Conservation (phyloP, 2,113 vertebrate genomes). For the Tachysurus fulvidraco region DNA sequence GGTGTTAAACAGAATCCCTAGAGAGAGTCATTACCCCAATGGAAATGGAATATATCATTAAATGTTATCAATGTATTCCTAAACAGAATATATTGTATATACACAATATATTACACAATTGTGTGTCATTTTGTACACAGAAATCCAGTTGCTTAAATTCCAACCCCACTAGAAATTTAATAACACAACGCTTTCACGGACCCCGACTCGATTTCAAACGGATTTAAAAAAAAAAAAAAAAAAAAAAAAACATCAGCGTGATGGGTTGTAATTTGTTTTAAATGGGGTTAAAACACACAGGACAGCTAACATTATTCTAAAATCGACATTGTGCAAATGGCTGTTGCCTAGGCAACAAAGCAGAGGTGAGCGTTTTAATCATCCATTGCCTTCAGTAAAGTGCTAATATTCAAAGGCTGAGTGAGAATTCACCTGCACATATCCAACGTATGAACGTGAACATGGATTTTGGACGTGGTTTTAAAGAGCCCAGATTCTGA, state of each 20-base stretch:
- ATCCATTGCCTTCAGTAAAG: conserved; percentile 52
- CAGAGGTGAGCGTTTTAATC: conserved; percentile 57
- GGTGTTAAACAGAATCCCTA: neutral
- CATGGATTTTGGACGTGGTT: conserved; percentile 17
- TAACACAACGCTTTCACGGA: conserved; percentile 3
- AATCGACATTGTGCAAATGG: conserved; percentile 48
- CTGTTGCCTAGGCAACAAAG: conserved; percentile 57
- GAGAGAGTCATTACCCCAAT: neutral
- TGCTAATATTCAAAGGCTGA: conserved; percentile 54
- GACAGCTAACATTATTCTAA: conserved; percentile 55
- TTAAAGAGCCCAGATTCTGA: conserved; percentile 42
- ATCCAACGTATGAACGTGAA: conserved; percentile 38
- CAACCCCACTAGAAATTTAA: conserved; percentile 3
- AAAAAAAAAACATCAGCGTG: conserved; percentile 21
- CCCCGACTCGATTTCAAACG: conserved; percentile 3
- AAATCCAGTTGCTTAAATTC: conserved; percentile 1
- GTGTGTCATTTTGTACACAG: neutral
- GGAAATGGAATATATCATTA: neutral
- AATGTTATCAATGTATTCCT: neutral
- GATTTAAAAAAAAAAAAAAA: neutral
- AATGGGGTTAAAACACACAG: conserved; percentile 47
- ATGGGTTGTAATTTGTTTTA: conserved; percentile 8
- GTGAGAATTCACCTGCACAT: conserved; percentile 34
- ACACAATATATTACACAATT: conserved; percentile 3
- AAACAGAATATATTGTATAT: neutral